A percentile compares a stretch with the other conserved stretches of the same genome.
These are phyloP conservation scores for Chrysolina haemoptera DNA, from an alignment of 2,888 invertebrate species.

Conservation along the genomic window DNA sequence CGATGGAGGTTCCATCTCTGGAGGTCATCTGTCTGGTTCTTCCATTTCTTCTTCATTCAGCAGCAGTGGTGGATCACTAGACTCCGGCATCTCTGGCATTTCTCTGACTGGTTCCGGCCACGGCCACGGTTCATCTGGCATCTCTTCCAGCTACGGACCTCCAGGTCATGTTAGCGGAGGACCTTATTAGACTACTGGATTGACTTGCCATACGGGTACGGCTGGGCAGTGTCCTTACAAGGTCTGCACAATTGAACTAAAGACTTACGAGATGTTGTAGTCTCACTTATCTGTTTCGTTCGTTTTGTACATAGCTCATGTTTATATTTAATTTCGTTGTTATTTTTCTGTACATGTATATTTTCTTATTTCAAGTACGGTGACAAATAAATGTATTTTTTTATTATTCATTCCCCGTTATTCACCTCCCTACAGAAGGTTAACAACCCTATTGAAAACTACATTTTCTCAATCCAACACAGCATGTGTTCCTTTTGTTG, in stretches of 20 bases:
- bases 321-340: constrained; percentile 52
- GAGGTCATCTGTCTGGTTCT: constrained; percentile 25
- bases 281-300: constrained; percentile 33
- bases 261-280: constrained; percentile 47
- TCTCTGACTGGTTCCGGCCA: constrained; percentile 21
- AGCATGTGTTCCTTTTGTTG: too few species aligned
- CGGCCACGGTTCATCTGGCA: constrained; percentile 29
- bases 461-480: too few species aligned
- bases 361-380: constrained; percentile 57
- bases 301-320: constrained; percentile 59
- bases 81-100: constrained; percentile 26
- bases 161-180: constrained; percentile 64
- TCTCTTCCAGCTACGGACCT: constrained; percentile 63
- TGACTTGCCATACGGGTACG: constrained; percentile 43
- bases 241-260: constrained; percentile 40
- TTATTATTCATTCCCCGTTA: constrained; percentile 31
- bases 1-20: constrained; percentile 35
- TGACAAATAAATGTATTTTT: constrained; percentile 68
- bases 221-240: constrained; percentile 23
- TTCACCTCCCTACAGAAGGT: background rate
- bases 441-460: too few species aligned
- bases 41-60: constrained; percentile 33
- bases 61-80: constrained; percentile 31
- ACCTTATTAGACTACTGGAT: constrained; percentile 43
- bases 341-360: constrained; percentile 44